Percentiles rank a stretch among this genome's conserved stretches.
Evolutionary conservation across 2,797 vertebrate species (phyloP).

Genomic region (Poecilia velifera): DNA sequence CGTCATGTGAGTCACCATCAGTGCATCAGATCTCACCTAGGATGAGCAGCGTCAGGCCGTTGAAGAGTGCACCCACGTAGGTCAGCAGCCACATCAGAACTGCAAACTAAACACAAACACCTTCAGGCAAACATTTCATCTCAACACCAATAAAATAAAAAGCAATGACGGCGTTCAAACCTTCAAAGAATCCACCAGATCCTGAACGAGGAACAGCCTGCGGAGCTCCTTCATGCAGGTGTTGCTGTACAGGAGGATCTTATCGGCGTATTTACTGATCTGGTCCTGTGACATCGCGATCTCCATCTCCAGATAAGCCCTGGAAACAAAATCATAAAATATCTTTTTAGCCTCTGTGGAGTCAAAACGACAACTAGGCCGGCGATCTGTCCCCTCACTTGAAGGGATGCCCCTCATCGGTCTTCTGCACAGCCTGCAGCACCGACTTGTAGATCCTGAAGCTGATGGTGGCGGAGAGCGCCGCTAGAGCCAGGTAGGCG

Average conservation of each 20-base stretch:
- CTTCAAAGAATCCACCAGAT: conserved; percentile 97
- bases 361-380: background rate
- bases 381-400: conserved; percentile 84
- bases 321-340: conserved; percentile 56
- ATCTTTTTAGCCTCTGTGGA: background rate
- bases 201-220: conserved; percentile 97
- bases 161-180: conserved; percentile 67
- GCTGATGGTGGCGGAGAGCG: conserved; percentile 97
- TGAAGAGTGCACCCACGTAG: conserved; percentile 98
- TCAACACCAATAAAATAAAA: conserved; percentile 1
- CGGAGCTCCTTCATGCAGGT: conserved; percentile 94
- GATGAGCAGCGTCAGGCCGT: conserved; percentile 97
- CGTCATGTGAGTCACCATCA: conserved; percentile 23
- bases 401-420: conserved; percentile 97
- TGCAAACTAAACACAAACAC: conserved; percentile 86
- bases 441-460: conserved; percentile 99
- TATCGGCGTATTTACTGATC: conserved; percentile 97
- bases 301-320: conserved; percentile 95
- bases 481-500: conserved; percentile 94
- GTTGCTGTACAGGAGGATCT: conserved; percentile 93
- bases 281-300: conserved; percentile 96
- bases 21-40: conserved; percentile 85
- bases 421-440: conserved; percentile 98
- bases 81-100: conserved; percentile 99
- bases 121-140: conserved; percentile 6